Evolutionary conservation across 2,888 invertebrate genomes (phyloP).

Genomic region (Ferdinandea cuprea): DNA sequence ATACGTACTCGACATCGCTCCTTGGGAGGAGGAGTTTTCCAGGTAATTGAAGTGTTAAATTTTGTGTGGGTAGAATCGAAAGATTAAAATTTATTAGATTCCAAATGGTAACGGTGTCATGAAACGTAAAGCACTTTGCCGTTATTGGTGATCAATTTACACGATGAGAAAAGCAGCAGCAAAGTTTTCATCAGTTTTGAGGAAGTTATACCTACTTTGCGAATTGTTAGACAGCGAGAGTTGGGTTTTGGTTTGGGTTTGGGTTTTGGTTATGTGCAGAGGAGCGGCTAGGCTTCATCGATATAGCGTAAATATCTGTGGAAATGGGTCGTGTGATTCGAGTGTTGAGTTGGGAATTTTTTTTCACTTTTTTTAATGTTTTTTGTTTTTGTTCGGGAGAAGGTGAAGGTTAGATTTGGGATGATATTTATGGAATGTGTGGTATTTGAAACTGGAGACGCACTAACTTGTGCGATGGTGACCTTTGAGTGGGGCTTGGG

Average conservation of each 20-base stretch:
- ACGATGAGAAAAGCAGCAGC: slow-evolving; percentile 56
- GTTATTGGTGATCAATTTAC: slow-evolving; percentile 73
- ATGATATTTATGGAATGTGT: neutral
- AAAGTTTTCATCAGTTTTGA: slow-evolving; percentile 24
- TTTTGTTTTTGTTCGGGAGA: no score
- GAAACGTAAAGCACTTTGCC: slow-evolving; percentile 70
- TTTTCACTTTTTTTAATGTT: neutral
- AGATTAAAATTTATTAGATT: slow-evolving; percentile 75
- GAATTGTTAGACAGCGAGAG: slow-evolving; percentile 40
- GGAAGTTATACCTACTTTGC: slow-evolving; percentile 51
- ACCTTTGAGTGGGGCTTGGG: no score
- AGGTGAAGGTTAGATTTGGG: slow-evolving; percentile 8
- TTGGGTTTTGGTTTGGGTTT: slow-evolving; percentile 19
- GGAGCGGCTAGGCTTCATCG: no score
- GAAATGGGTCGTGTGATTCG: slow-evolving; percentile 67
- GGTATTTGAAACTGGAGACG: no score
- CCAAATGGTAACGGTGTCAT: slow-evolving; percentile 72
- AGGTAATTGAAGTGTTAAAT: slow-evolving; percentile 75
- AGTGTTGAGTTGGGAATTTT: slow-evolving; percentile 41
- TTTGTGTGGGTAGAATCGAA: slow-evolving; percentile 73
- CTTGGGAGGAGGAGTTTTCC: slow-evolving; percentile 53
- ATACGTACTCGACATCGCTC: slow-evolving; percentile 4
- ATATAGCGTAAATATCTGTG: slow-evolving; percentile 52
- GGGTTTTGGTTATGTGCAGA: slow-evolving; percentile 33
- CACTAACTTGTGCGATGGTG: no score